phyloP scores from a whole-genome alignment of 2,797 vertebrate species.

The Gila robusta region DNA sequence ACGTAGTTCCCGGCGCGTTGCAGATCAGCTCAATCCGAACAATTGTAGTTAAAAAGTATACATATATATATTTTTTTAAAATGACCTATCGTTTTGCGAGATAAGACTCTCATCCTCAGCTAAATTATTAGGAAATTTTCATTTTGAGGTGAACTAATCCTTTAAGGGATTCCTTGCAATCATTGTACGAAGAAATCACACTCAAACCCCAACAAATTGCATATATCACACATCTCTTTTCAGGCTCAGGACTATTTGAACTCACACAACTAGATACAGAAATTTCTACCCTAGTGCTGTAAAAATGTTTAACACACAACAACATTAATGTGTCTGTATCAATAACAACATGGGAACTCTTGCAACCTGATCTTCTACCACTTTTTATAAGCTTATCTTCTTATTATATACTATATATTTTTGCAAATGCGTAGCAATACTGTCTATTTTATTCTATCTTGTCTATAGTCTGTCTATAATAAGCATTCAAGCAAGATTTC shows the following conservation, averaged over 20 bases:
- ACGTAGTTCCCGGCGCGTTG: too few species aligned
- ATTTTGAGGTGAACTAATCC: too few species aligned
- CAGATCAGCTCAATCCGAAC: too few species aligned
- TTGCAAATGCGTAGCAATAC: background rate
- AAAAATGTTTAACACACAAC: background rate
- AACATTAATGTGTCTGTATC: slow-evolving; percentile 4
- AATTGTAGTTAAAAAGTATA: too few species aligned
- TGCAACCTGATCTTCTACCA: background rate
- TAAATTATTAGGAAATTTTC: too few species aligned
- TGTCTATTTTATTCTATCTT: background rate
- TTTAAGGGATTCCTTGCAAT: background rate
- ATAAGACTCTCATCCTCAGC: too few species aligned
- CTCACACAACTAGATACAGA: background rate
- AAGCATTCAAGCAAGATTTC: background rate
- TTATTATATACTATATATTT: background rate
- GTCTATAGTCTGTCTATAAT: background rate
- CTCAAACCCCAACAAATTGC: background rate
- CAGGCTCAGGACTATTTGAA: background rate
- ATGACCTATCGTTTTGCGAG: too few species aligned
- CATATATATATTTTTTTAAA: too few species aligned
- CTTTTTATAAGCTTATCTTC: background rate
- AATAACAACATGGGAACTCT: background rate
- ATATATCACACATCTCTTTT: background rate
- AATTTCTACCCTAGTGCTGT: background rate
- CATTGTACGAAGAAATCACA: background rate